Evolutionary conservation across 2,888 invertebrate species (phyloP).

Genomic region (Lepidocyrtoides sp.): DNA sequence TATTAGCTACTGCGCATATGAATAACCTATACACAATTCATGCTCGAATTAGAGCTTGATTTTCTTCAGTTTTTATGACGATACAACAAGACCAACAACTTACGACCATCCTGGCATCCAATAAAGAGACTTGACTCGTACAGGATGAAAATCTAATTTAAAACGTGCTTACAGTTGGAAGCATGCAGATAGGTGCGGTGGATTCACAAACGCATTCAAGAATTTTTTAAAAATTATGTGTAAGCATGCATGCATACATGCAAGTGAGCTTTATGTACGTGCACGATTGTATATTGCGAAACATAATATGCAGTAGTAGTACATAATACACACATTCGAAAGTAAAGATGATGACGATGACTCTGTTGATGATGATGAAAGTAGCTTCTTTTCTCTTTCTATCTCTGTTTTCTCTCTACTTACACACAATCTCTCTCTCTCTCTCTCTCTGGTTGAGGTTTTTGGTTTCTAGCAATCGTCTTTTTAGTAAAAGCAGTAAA

Average conservation of each 20-base stretch:
- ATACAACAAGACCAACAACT: not conserved
- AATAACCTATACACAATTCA: too few species aligned
- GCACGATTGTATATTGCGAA: not conserved
- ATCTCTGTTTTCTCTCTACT: not conserved
- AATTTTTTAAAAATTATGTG: conserved; percentile 61
- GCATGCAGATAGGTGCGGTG: conserved; percentile 45
- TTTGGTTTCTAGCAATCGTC: not conserved
- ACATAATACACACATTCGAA: conserved; percentile 66
- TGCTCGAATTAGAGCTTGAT: not conserved
- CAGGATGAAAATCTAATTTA: conserved; percentile 77
- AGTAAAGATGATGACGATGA: not conserved
- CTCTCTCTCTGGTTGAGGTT: conserved; percentile 7
- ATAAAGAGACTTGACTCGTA: not conserved
- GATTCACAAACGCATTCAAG: conserved; percentile 4
- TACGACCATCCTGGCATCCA: not conserved
- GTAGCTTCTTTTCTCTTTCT: conserved; percentile 29
- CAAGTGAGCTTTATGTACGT: conserved; percentile 32
- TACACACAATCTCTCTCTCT: not conserved
- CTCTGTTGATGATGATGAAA: conserved; percentile 7
- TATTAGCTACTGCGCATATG: too few species aligned
- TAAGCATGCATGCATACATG: conserved; percentile 63
- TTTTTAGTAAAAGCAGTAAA: not conserved
- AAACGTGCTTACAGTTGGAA: conserved; percentile 72
- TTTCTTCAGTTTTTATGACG: not conserved
- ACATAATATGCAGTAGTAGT: not conserved